A percentile compares a stretch with the other conserved stretches of the same genome.
Conservation (phyloP, 2,797 vertebrate species). For the Aphelocoma californica region DNA sequence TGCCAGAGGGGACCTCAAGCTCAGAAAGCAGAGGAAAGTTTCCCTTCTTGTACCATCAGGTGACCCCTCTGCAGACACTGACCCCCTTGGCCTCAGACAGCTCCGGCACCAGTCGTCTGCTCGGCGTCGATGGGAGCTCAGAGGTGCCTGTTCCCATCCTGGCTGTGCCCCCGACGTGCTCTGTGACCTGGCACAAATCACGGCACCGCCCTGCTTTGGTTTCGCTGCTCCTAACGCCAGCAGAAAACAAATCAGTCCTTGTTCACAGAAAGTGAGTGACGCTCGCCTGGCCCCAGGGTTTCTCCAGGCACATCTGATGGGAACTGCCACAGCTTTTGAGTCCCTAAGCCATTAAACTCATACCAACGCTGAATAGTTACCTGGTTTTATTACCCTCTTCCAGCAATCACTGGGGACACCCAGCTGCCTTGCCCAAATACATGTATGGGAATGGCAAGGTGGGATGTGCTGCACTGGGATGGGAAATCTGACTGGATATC, state of each 20-base stretch:
- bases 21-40: not conserved
- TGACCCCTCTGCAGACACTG: not conserved
- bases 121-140: not conserved
- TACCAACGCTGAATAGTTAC: accelerated
- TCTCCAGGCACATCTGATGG: slow-evolving; percentile 6
- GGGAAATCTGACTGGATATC: not conserved
- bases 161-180: not conserved
- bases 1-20: not conserved
- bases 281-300: not conserved
- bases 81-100: not conserved
- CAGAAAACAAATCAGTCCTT: slow-evolving; percentile 26
- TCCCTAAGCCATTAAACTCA: not conserved
- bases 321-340: not conserved
- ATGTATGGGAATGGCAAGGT: not conserved
- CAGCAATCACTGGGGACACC: not conserved
- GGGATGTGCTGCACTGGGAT: accelerated
- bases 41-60: not conserved
- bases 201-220: not conserved
- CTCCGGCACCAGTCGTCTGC: not conserved
- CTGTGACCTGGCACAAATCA: slow-evolving; percentile 39
- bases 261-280: not conserved
- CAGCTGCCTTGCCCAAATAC: accelerated
- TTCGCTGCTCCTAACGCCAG: not conserved
- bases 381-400: not conserved
- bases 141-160: not conserved